phyloP scores from a whole-genome alignment of 2,113 vertebrate genomes.

The Coptodon rendalli region DNA sequence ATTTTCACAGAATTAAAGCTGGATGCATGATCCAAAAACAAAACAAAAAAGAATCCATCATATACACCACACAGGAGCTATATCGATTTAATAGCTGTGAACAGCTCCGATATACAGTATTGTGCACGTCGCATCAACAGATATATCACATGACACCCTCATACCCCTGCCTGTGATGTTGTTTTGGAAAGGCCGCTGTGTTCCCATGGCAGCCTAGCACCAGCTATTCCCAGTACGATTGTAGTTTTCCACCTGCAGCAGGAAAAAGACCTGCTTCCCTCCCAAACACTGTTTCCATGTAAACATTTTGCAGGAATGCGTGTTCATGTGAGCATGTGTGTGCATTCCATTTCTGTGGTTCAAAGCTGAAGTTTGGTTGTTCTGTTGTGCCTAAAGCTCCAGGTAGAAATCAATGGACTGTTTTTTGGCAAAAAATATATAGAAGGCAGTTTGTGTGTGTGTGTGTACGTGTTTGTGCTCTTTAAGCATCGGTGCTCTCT shows the following conservation, averaged over 20 bases:
- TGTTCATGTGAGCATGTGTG: neutral
- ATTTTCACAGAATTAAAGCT: neutral
- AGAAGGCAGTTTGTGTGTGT: neutral
- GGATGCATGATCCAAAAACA: neutral
- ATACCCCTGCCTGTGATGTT: neutral
- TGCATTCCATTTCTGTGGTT: neutral
- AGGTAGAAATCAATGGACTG: slow-evolving; percentile 26
- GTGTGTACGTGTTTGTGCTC: neutral
- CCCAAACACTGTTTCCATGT: slow-evolving; percentile 47
- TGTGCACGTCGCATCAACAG: neutral
- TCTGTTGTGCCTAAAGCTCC: slow-evolving; percentile 11
- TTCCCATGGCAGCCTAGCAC: slow-evolving; percentile 29
- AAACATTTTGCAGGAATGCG: slow-evolving; percentile 37
- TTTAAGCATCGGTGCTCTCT: neutral
- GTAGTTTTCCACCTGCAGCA: slow-evolving; percentile 57
- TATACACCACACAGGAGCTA: neutral
- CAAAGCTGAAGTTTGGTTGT: neutral
- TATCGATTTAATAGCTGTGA: neutral
- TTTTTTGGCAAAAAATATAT: neutral
- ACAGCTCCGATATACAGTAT: neutral
- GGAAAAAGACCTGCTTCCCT: slow-evolving; percentile 34
- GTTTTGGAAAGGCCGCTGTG: slow-evolving; percentile 34
- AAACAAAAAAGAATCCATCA: neutral
- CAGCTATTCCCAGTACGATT: slow-evolving; percentile 14
- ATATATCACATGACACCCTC: slow-evolving; percentile 14